phyloP scores from a whole-genome alignment of 2,797 vertebrate genomes.

The Xenopus petersii region DNA sequence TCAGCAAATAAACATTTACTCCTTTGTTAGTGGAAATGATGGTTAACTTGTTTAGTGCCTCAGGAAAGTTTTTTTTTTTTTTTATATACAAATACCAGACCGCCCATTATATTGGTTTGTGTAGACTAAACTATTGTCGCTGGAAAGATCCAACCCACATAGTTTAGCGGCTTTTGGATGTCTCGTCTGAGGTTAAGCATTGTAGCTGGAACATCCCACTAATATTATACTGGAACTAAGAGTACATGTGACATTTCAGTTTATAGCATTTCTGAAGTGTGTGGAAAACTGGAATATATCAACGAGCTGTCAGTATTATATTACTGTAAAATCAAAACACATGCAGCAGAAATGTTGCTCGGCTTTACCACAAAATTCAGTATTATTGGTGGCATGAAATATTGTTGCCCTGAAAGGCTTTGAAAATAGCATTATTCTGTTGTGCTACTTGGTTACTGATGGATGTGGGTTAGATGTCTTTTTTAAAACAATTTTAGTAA shows the following conservation, averaged over 20 bases:
- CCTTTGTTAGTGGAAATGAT: constrained; percentile 12
- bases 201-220: constrained; percentile 22
- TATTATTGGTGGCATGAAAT: too few relatives aligned
- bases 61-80: constrained; percentile 5
- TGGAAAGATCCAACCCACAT: constrained; percentile 4
- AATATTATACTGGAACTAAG: neutral
- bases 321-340: too few relatives aligned
- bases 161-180: constrained; percentile 29
- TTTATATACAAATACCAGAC: constrained; percentile 27
- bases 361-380: too few relatives aligned
- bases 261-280: constrained; percentile 2
- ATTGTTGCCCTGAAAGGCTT: too few relatives aligned
- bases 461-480: too few relatives aligned
- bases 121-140: constrained; percentile 12
- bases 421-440: too few relatives aligned
- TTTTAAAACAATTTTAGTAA: too few relatives aligned
- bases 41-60: constrained; percentile 10
- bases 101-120: constrained; percentile 5
- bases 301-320: too few relatives aligned
- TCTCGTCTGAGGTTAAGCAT: constrained; percentile 28
- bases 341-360: too few relatives aligned
- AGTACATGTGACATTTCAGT: neutral
- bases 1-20: too few relatives aligned
- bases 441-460: too few relatives aligned
- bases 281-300: constrained; percentile 3